Evolutionary conservation across 1,140 invertebrate genomes (phyloP), one percentile per base, ranked within the genome.

Genomic region (Drosophila persimilis): DNA sequence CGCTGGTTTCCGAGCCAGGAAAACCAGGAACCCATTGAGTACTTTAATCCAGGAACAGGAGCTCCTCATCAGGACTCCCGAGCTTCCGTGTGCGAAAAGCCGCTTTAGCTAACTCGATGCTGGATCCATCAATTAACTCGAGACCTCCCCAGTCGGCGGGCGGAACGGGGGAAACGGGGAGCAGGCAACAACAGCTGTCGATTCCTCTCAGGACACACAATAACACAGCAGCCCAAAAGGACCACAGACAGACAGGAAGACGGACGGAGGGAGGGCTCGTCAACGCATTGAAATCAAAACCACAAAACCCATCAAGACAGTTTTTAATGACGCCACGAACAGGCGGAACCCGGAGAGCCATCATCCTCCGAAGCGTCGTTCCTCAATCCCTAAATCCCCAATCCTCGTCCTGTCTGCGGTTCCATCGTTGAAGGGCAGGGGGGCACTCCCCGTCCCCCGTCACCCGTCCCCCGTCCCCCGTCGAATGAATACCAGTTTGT

Each of bases 291-390:
- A 77, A 77, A 77, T 80, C 80, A 85, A 85, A 85, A 69, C 77
- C 80, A 60, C 81, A 80, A 57, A 66, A 77, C 58, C 73, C 67
- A 86, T 86, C 73, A 86, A 86, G 77, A 86, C 77, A 77, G 29
- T 80, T 86, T 86, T 86, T 86, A 80, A 85, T 85, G 81, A 77
- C 51, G 70, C 79, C 63, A 57, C 59, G 31, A 48, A 43, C 58
- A 69, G 72, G 44, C 54, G 39, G 45, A 50, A 61, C 65, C 47
- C 54, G 17, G 13, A 9, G 13, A 15, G 35, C 11, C 5, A 39
- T 39, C 35, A 13, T 39, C 35, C 35, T 2, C 11, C 15, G 47
- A 29, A 41, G 44, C 46, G 35, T 35, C 26, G 13, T 17, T 13
- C 29, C 31, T 54, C 39, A 39, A 39, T 39, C 24, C 20, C 46